Evolutionary conservation across 2,888 invertebrate species (phyloP), one percentile per base, ranked within the genome.

Genomic region (Cryptocephalus moraei): DNA sequence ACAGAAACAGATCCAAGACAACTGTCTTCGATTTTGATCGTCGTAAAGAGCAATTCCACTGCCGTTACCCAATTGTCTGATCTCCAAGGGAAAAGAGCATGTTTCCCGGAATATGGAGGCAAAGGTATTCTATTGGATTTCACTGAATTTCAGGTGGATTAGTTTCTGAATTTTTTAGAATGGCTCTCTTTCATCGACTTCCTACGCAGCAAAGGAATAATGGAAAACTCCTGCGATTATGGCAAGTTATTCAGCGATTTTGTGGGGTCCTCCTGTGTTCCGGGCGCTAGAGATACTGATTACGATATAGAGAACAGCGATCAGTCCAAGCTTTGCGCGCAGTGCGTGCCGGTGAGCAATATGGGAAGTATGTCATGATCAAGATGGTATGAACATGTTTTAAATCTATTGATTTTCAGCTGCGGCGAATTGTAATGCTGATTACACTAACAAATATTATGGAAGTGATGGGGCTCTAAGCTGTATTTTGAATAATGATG

Each of bases 101-200:
- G 84, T 63, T 79, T 84, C 69, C 80, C 83, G 0, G 80, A 81
- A 59, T 84, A 74, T 55, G 79, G 81, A 1, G 82, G 82, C 33
- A 77, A 82, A 45, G 77, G 80, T 80, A 54, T 40, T 44, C 33
- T 33, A 45, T 42, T 45, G 22, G 12, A 13, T 4, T 36, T 36
- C 6, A 6, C n/a, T 36, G 6, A 4, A 36, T 4, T 36, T 12
- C 36, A 36, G n/a, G 4, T 22, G 12, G 6, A 36, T 6, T 2
- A 11, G 2, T 11, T 36, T 36, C 10, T 9, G 38, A 36, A 40
- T 41, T 43, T 63, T 65, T 49, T 55, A 78, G 80, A 81, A 8
- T 82, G 79, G 73, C 65, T 82, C 40, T 75, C 81, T 1, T 82
- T 81, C 60, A 69, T 82, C 2, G 75, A 79, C 39, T 62, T 71